Evolutionary conservation across 2,797 vertebrate species (phyloP), one percentile per base, ranked within the genome.

Genomic region (Ceyx erithaca): DNA sequence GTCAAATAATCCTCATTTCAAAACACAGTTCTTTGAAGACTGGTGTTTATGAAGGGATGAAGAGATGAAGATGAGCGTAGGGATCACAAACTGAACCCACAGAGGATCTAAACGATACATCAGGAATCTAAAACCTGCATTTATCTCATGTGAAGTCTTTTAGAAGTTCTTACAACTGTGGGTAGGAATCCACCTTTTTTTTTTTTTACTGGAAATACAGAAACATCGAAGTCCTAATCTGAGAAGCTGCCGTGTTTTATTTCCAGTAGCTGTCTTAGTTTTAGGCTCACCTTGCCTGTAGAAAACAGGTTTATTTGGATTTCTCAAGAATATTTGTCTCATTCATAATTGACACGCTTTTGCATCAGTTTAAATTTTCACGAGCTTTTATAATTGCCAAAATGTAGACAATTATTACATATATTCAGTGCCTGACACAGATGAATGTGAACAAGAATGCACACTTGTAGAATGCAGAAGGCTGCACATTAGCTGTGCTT

Each of bases 1-100:
- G 48, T 59, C 61, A 84, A 89, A 78, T 87, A 93, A 92, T 90
- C 86, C 58, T 77, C n/a, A 20, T 79, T 94, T 87, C 67, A 84
- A 94, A 91, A 31, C 28, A 37, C 16, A 72, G 30, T 33, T 41
- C 85, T 94, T 91, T 93, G 87, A 96, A 91, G 73, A 63, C 17
- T 1, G 1, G 11, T 79, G 33, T 77, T 93, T 81, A 59, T 31
- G n/a, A 79, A 72, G 11, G 26, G 21, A 54, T 35, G 48, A 80
- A 52, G 14, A 51, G 37, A 11, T 59, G 78, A 89, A 66, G 43
- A 79, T 30, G 45, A 80, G 41, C 37, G 81, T 33, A 59, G 45
- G 67, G 75, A 90, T 67, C 55, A 86, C 6, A 62, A 45, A n/a
- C 25, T 11, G 55, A 90, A 78, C 70, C 45, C 68, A 33, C n/a